Base-by-base conservation (phyloP, 2,888 invertebrate species). In the Aporophyla nigra region DNA sequence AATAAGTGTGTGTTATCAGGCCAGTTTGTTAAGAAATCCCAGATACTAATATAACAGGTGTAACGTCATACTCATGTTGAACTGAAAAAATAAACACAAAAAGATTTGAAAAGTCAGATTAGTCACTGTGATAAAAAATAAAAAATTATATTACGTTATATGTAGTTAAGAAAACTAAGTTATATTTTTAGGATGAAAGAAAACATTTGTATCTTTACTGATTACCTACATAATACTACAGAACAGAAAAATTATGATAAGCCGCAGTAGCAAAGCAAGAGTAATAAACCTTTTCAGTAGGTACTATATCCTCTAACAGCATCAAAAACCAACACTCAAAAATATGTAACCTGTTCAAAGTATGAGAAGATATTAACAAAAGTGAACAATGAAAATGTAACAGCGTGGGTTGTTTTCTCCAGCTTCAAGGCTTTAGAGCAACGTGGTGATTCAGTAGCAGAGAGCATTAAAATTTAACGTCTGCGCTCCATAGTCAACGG, bases 401-500 rank as follows among this genome's bases (percentile, higher is more conserved):
- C 9, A 51, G 46, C 56, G 14, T 54, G 49, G 21, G 46, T 62
- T 73, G 71, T 62, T 53, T 65, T 53, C 62, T 68, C 12, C 0
- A 65, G 69, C 62, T 76, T 61, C n/a, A 74, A 67, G 49, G 62
- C 73, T 82, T 76, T 67, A 71, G 49, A 70, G 58, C 65, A 27
- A 76, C 76, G 76, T 75, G 83, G 72, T 65, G 70, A 65, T 82
- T 76, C 74, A 73, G 70, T 67, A 69, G 62, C 68, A 65, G 70
- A 40, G 76, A 66, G 75, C 78, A 82, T 86, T 86, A 84, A 78
- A 80, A 71, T 86, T 84, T 75, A 76, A 82, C 58, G 54, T 40
- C 65, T 51, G 61, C 43, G 9, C 63, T 78, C 40, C 46, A 74
- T 21, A 67, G 46, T 61, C 59, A 78, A 85, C 73, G 53, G 7